Percentiles rank a stretch among this genome's conserved stretches.
Evolutionary conservation across 2,888 invertebrate genomes (phyloP).

Genomic region (Drosophila ustulata): DNA sequence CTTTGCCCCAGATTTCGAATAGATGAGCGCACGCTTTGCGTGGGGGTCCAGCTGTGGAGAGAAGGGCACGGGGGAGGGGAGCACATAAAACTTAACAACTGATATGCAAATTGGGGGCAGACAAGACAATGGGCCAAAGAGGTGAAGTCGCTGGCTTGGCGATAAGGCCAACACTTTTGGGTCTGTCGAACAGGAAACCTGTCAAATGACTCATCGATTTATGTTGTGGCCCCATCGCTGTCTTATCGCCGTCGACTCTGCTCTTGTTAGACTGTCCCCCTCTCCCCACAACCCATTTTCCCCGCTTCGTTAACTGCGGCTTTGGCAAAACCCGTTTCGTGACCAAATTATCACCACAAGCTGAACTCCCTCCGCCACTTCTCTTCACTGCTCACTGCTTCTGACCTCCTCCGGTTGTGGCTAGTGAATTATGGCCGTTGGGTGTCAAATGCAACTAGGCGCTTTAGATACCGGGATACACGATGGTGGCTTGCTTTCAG

Average conservation of each 20-base stretch:
- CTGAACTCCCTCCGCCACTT: background rate
- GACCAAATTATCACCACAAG: conserved; percentile 47
- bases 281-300: too few relatives aligned
- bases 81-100: conserved; percentile 14
- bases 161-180: conserved; percentile 48
- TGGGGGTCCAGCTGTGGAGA: background rate
- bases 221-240: conserved; percentile 34
- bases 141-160: conserved; percentile 1
- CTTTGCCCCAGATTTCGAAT: conserved; percentile 25
- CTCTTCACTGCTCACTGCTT: too few relatives aligned
- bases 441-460: conserved; percentile 63
- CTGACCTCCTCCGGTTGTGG: background rate
- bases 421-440: conserved; percentile 56
- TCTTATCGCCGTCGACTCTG: conserved; percentile 44
- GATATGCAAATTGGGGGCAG: conserved; percentile 46
- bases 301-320: background rate
- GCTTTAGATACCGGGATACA: conserved; percentile 46
- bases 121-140: conserved; percentile 16
- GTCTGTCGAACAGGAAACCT: conserved; percentile 46
- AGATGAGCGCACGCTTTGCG: conserved; percentile 7
- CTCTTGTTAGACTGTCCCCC: conserved; percentile 29
- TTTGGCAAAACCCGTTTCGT: conserved; percentile 48
- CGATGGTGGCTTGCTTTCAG: background rate
- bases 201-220: conserved; percentile 66
- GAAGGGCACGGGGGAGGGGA: background rate